A percentile compares a stretch with the other conserved stretches of the same genome.
phyloP scores from a whole-genome alignment of 2,888 invertebrate genomes.

The Amphipyra tragopoginis region DNA sequence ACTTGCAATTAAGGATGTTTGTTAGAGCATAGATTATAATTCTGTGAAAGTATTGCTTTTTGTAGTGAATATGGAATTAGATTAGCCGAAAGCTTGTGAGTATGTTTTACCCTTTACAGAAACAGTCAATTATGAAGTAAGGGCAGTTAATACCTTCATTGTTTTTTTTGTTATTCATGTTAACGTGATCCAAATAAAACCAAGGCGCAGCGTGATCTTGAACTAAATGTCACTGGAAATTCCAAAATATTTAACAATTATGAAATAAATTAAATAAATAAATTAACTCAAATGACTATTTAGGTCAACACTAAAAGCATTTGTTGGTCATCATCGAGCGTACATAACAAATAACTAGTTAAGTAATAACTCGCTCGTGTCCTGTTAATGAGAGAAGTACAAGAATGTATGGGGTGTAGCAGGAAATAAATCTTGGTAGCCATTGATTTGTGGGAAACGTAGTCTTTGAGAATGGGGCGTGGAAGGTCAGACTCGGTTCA shows the following conservation, averaged over 20 bases:
- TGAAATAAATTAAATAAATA: slow-evolving; percentile 45
- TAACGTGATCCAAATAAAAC: slow-evolving; percentile 6
- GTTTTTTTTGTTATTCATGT: neutral
- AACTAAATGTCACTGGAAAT: slow-evolving; percentile 36
- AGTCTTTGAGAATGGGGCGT: slow-evolving; percentile 55
- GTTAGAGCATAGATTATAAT: no score
- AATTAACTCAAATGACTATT: slow-evolving; percentile 36
- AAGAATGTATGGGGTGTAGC: slow-evolving; percentile 36
- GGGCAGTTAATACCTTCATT: no score
- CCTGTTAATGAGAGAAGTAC: slow-evolving; percentile 20
- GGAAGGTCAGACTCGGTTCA: slow-evolving; percentile 56
- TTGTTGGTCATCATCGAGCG: slow-evolving; percentile 29
- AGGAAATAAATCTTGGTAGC: slow-evolving; percentile 58
- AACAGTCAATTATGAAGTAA: no score
- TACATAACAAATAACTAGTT: slow-evolving; percentile 33
- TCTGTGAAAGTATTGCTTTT: no score
- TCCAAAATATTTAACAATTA: slow-evolving; percentile 32
- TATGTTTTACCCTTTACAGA: no score
- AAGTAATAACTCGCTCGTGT: slow-evolving; percentile 25
- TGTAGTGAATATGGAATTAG: no score
- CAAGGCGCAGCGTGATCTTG: slow-evolving; percentile 35
- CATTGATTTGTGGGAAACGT: slow-evolving; percentile 55
- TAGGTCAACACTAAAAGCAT: slow-evolving; percentile 41
- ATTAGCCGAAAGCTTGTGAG: no score
- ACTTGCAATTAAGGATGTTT: neutral